phyloP scores from a whole-genome alignment of 2,888 invertebrate genomes.

The Eugnorisma glareosa region DNA sequence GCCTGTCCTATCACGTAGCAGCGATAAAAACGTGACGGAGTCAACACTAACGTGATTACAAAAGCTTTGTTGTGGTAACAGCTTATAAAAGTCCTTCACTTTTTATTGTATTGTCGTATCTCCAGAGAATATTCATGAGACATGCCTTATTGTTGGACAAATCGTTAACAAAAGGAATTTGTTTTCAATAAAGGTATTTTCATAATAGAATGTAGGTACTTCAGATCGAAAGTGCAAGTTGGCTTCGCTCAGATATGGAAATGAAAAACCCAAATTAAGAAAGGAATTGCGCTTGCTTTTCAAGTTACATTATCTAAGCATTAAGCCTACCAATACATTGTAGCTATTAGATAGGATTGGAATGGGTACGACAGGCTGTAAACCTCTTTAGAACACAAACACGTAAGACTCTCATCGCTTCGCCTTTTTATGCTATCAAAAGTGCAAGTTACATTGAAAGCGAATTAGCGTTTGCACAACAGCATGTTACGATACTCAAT shows the following conservation, averaged over 20 bases:
- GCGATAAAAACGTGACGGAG: slow-evolving; percentile 67
- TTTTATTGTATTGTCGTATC: slow-evolving; percentile 50
- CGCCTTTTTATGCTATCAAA: slow-evolving; percentile 54
- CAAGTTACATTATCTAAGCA: background rate
- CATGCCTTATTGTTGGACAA: slow-evolving; percentile 22
- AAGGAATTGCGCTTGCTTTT: background rate
- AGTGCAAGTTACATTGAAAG: slow-evolving; percentile 66
- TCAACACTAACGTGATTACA: slow-evolving; percentile 60
- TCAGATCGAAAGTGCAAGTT: background rate
- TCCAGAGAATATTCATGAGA: slow-evolving; percentile 54
- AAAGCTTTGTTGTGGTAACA: slow-evolving; percentile 59
- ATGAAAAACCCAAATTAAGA: no score
- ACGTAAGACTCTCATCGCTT: slow-evolving; percentile 27
- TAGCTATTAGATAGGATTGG: slow-evolving; percentile 4
- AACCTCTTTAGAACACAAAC: slow-evolving; percentile 27
- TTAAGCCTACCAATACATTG: background rate
- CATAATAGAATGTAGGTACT: background rate
- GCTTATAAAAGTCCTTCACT: slow-evolving; percentile 42
- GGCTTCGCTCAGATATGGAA: background rate
- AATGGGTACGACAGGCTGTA: slow-evolving; percentile 7
- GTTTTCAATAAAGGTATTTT: background rate
- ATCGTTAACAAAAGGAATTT: slow-evolving; percentile 22
- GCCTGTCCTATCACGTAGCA: slow-evolving; percentile 65
- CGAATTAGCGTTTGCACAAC: slow-evolving; percentile 51
- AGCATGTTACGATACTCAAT: slow-evolving; percentile 34